Conservation (phyloP, 2,888 invertebrate genomes). For the Urechis unicinctus region DNA sequence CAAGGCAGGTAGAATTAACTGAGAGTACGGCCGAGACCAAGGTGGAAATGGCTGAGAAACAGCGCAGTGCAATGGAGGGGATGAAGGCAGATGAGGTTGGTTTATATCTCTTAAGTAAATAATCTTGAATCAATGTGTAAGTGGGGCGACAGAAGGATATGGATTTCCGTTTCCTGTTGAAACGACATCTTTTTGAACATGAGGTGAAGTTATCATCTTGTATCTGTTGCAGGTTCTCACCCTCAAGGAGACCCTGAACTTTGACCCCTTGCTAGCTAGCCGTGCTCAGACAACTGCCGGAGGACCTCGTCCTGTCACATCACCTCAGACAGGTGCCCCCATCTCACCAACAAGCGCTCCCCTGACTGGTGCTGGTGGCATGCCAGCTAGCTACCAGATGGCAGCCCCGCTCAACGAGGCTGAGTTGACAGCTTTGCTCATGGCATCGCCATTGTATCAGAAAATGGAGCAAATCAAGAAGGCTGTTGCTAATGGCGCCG, state of each 20-base stretch:
- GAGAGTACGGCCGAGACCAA: constrained; percentile 27
- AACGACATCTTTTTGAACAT: no score
- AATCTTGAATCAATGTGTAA: constrained; percentile 9
- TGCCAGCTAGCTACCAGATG: constrained; percentile 29
- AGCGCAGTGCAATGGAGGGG: constrained; percentile 32
- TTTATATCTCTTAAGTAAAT: no score
- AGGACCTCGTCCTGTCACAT: neutral
- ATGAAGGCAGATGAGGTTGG: constrained; percentile 36
- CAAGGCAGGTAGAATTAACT: constrained; percentile 30
- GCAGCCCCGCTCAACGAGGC: constrained; percentile 42
- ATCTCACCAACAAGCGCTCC: neutral
- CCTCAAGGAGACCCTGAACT: constrained; percentile 38
- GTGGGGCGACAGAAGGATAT: no score
- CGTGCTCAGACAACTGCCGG: neutral
- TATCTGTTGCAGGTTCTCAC: constrained; percentile 15
- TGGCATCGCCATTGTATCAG: constrained; percentile 46
- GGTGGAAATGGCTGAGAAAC: constrained; percentile 32
- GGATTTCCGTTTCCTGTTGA: no score
- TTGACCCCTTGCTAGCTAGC: constrained; percentile 21
- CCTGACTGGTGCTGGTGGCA: no score
- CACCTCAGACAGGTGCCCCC: constrained; percentile 1
- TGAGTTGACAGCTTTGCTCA: constrained; percentile 38
- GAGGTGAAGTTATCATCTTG: no score
- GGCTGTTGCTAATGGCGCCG: constrained; percentile 29
- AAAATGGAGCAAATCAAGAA: constrained; percentile 44